Evolutionary conservation across 2,888 invertebrate species (phyloP), one percentile per base, ranked within the genome.

Genomic region (Drosophila koepferae): DNA sequence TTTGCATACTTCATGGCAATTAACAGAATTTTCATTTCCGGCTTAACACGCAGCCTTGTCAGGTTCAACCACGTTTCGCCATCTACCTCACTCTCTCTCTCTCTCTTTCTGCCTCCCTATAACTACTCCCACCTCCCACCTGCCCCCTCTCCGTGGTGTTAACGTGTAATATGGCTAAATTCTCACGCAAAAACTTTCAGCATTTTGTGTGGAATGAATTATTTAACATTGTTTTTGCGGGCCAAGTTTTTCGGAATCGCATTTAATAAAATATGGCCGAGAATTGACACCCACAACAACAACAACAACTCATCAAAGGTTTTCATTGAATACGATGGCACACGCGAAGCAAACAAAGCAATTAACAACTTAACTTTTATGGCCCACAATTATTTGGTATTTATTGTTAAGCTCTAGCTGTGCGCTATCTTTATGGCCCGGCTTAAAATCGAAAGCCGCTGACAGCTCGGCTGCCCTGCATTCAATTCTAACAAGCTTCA

Each of bases 321-420:
- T 74, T 68, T 71, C 72, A 73, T 76, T 68, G 78, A 70, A 60
- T 75, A 55, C 34, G 40, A 66, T 54, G 34, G 58, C 66, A 61
- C 71, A 71, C 69, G 78, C 79, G 72, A 78, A 55, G 75, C 72
- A 73, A 75, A 56, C 73, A 72, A 72, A 77, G 75, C 88, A 83
- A 88, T 86, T 86, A 86, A 88, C 86, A 82, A 80, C 77, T 88
- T 83, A 74, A 82, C 82, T 88, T 86, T 83, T 84, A 86, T 88
- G 84, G 69, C 73, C 85, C 74, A 74, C 83, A 86, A 86, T 86
- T 83, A 88, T 86, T 83, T 83, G 80, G 76, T 82, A 82, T 88
- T 88, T 86, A 81, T 86, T 83, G 73, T 83, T 73, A 70, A 82
- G 79, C 74, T 64, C 72, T 65, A 60, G 73, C 65, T 59, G 74